A percentile compares a stretch with the other conserved stretches of the same genome.
Evolutionary conservation across 2,113 vertebrate genomes (phyloP).

Genomic region (Lepidothrix coronata): DNA sequence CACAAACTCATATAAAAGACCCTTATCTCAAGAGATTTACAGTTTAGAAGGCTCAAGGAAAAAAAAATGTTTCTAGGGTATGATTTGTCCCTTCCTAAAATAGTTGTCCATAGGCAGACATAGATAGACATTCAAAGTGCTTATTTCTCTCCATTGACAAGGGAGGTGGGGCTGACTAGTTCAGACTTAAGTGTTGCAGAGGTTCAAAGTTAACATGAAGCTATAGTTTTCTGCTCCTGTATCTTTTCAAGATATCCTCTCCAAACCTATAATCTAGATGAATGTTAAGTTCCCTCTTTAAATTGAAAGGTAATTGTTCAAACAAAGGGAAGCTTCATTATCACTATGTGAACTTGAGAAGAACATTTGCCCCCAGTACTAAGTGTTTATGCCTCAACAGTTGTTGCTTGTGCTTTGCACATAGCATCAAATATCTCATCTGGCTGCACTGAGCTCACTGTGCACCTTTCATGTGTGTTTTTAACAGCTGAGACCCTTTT

Average conservation of each 20-base stretch:
- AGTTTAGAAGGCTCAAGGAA: background rate
- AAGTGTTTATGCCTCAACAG: background rate
- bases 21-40: background rate
- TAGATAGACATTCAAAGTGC: background rate
- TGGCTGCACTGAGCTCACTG: background rate
- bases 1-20: background rate
- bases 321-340: background rate
- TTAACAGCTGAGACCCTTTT: background rate
- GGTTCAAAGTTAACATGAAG: background rate
- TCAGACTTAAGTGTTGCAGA: background rate
- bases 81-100: background rate
- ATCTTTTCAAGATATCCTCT: background rate
- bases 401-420: background rate
- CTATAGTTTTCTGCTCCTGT: background rate
- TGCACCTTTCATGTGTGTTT: background rate
- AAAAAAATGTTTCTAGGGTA: background rate
- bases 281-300: background rate
- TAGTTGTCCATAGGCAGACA: background rate
- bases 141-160: background rate
- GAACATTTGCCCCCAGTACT: background rate
- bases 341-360: background rate
- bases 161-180: background rate
- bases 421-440: background rate
- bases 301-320: background rate
- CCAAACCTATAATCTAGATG: background rate